Percentiles rank a stretch among this genome's conserved stretches.
These are phyloP conservation scores for Hypothenemus hampei DNA, from an alignment of 1,140 invertebrate species.

Conservation along the genomic window DNA sequence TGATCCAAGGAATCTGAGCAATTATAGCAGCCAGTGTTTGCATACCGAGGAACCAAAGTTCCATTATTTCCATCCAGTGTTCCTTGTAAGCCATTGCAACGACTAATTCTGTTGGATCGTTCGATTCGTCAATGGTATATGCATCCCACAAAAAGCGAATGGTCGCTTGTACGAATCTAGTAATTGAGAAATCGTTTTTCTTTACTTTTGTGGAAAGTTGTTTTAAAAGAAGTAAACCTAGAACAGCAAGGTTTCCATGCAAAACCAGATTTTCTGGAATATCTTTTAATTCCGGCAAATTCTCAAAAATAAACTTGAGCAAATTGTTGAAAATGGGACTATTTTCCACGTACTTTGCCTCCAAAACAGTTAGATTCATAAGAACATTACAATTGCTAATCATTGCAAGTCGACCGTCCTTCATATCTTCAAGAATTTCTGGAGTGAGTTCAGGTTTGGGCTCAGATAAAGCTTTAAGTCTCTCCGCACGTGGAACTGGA, in stretches of 20 bases:
- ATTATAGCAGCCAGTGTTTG: conserved; percentile 81
- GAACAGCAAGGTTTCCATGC: conserved; percentile 75
- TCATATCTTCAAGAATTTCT: conserved; percentile 71
- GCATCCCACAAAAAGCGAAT: conserved; percentile 91
- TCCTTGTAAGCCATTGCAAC: conserved; percentile 81
- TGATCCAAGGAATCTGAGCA: conserved; percentile 78
- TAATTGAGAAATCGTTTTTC: conserved; percentile 82
- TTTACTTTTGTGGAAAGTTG: conserved; percentile 75
- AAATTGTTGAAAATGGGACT: conserved; percentile 70
- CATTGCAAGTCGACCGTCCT: conserved; percentile 74
- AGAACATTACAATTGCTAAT: conserved; percentile 85
- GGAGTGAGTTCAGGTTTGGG: conserved; percentile 69
- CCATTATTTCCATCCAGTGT: conserved; percentile 81
- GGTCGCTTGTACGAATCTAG: conserved; percentile 79
- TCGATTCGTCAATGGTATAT: conserved; percentile 81
- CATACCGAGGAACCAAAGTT: conserved; percentile 91
- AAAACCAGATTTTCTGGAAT: conserved; percentile 78
- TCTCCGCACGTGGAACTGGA: conserved; percentile 69
- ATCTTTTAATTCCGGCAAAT: conserved; percentile 78
- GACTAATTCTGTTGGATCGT: conserved; percentile 71
- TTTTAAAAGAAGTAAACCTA: conserved; percentile 78
- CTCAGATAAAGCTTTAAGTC: conserved; percentile 65
- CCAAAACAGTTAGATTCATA: conserved; percentile 87
- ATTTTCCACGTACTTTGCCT: conserved; percentile 73
- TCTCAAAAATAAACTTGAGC: conserved; percentile 81